Percentiles rank a stretch among this genome's conserved stretches.
phyloP scores from a whole-genome alignment of 2,797 vertebrate genomes.

The Lepus townsendii region DNA sequence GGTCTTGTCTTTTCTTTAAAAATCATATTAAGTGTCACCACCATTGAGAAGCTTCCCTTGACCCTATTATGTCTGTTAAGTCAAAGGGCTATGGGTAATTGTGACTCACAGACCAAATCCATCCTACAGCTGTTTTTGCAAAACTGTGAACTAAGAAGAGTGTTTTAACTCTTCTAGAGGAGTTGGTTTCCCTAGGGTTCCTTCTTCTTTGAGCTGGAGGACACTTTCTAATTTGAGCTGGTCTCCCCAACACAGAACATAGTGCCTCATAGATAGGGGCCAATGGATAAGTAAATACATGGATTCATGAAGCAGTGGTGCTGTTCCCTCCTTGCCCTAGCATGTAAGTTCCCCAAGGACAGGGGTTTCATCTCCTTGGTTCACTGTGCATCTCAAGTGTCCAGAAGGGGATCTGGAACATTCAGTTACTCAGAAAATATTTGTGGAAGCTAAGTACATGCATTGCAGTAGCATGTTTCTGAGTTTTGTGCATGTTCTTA shows the following conservation, averaged over 20 bases:
- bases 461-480: not conserved
- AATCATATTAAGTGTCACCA: not conserved
- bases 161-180: not conserved
- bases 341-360: not conserved
- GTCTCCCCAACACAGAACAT: not conserved
- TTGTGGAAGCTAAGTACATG: not conserved
- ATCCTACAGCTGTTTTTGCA: not conserved
- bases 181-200: not conserved
- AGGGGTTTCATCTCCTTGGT: not conserved
- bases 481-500: not conserved
- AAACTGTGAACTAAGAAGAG: not conserved
- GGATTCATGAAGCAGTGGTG: not conserved
- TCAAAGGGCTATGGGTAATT: not conserved
- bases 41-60: not conserved
- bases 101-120: not conserved
- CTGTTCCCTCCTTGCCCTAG: not conserved
- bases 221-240: not conserved
- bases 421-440: not conserved
- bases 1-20: conserved; percentile 14
- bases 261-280: not conserved
- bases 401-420: not conserved
- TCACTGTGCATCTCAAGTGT: not conserved
- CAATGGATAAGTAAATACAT: not conserved
- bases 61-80: not conserved
- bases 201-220: not conserved